Conservation (phyloP, 2,113 vertebrate species). For the Ictalurus punctatus region DNA sequence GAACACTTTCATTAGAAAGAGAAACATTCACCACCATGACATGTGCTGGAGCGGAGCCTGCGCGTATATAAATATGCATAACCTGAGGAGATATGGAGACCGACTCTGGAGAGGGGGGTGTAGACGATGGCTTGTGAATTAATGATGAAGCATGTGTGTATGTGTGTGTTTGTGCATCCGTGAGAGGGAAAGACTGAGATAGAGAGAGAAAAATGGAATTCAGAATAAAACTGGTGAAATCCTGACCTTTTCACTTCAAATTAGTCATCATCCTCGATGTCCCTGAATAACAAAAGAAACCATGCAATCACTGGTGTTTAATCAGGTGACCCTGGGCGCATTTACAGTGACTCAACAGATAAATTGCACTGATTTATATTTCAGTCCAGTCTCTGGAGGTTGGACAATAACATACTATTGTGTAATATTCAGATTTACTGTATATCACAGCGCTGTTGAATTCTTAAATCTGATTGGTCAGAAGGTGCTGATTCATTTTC, state of each 20-base stretch:
- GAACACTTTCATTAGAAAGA: conserved; percentile 67
- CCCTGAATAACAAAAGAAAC: conserved; percentile 1
- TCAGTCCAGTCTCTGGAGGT: conserved; percentile 13
- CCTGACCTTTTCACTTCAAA: conserved; percentile 24
- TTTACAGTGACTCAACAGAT: conserved; percentile 28
- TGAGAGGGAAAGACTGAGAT: conserved; percentile 15
- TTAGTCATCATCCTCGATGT: background rate
- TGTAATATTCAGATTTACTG: background rate
- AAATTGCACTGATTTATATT: conserved; percentile 19
- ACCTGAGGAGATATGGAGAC: conserved; percentile 68
- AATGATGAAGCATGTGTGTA: conserved; percentile 68
- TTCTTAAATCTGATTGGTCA: background rate
- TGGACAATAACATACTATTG: background rate
- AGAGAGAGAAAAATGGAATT: background rate
- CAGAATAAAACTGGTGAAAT: background rate
- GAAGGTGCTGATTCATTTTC: background rate
- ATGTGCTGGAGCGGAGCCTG: conserved; percentile 68
- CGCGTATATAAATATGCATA: conserved; percentile 76
- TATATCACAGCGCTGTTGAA: background rate
- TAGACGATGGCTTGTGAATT: conserved; percentile 72
- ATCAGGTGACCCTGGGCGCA: conserved; percentile 31
- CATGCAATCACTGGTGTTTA: conserved; percentile 9
- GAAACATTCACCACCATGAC: conserved; percentile 72
- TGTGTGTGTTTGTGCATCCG: background rate
- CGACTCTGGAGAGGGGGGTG: conserved; percentile 69